Evolutionary conservation across 2,888 invertebrate genomes (phyloP).

Genomic region (Unio pictorum): DNA sequence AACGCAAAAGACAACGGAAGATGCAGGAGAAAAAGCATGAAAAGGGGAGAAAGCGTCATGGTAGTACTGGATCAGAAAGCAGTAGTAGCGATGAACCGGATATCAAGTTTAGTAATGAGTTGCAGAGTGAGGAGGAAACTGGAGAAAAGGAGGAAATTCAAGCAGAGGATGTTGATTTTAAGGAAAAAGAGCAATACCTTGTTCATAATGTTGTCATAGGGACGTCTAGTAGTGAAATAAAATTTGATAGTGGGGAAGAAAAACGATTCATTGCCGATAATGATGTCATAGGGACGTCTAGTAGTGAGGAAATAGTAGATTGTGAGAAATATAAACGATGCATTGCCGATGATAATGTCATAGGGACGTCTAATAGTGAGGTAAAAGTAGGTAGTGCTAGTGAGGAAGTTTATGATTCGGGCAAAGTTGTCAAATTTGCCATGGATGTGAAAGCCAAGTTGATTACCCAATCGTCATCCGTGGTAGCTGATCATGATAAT

Average conservation of each 20-base stretch:
- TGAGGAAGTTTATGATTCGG: conserved; percentile 13
- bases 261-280: conserved; percentile 27
- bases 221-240: conserved; percentile 15
- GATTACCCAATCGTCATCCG: conserved; percentile 15
- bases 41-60: conserved; percentile 38
- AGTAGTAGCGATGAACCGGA: conserved; percentile 51
- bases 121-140: conserved; percentile 42
- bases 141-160: conserved; percentile 16
- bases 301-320: conserved; percentile 5
- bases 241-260: conserved; percentile 22
- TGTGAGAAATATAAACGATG: conserved; percentile 12
- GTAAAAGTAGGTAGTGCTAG: conserved; percentile 10
- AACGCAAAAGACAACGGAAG: conserved; percentile 58
- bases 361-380: conserved; percentile 16
- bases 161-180: background rate
- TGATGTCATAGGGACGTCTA: conserved; percentile 5
- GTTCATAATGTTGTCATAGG: background rate
- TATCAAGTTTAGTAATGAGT: conserved; percentile 34
- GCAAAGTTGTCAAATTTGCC: conserved; percentile 18
- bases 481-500: conserved; percentile 24
- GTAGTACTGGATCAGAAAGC: conserved; percentile 52
- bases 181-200: conserved; percentile 4
- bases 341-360: conserved; percentile 5
- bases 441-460: conserved; percentile 31
- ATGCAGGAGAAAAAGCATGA: conserved; percentile 55